Conservation (phyloP, 2,888 invertebrate genomes). For the Drosophila kambysellisi region DNA sequence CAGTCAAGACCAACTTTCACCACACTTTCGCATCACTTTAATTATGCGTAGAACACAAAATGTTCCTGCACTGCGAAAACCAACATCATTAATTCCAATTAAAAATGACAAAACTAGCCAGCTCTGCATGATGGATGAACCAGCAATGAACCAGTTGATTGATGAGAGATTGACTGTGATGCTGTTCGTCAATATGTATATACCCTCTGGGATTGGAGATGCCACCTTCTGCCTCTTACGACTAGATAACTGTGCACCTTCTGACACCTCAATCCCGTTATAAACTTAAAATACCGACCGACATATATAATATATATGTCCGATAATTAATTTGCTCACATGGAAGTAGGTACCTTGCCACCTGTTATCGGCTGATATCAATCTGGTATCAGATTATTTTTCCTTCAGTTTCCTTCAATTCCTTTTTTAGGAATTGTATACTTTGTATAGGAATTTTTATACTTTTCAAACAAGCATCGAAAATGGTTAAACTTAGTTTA, state of each 20-base stretch:
- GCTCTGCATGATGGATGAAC: background rate
- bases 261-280: too few species aligned
- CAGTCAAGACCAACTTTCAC: constrained; percentile 1
- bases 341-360: background rate
- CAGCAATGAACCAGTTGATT: background rate
- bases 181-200: background rate
- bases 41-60: background rate
- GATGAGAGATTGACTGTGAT: background rate
- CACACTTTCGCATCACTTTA: constrained; percentile 1
- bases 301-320: background rate
- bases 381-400: background rate
- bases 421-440: too few species aligned
- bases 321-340: background rate
- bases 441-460: background rate
- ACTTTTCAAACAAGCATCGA: background rate
- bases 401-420: too few species aligned
- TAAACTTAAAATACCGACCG: background rate
- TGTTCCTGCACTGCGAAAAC: background rate
- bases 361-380: background rate
- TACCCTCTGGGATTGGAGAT: rapidly evolving
- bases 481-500: background rate
- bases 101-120: background rate
- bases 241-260: background rate
- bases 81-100: constrained; percentile 2
- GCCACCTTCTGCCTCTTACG: background rate